Conservation (phyloP, 2,113 vertebrate species). For the Anarhynchus alexandrinus region DNA sequence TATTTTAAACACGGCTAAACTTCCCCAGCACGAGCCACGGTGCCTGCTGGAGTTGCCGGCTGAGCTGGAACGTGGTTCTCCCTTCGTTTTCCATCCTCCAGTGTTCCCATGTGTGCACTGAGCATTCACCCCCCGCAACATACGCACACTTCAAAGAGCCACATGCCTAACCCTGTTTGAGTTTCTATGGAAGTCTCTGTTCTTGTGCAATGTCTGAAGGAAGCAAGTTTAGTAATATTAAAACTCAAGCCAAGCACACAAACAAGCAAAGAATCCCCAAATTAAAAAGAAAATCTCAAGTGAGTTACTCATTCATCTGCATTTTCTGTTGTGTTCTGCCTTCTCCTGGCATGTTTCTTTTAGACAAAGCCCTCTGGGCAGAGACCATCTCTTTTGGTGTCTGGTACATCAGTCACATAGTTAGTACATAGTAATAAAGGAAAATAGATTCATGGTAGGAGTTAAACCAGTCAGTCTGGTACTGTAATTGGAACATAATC, state of each 20-base stretch:
- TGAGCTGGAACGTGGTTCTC: background rate
- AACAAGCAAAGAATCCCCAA: background rate
- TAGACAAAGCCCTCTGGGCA: slow-evolving; percentile 57
- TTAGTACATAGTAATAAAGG: slow-evolving; percentile 50
- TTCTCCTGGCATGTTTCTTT: background rate
- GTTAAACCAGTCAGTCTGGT: slow-evolving; percentile 61
- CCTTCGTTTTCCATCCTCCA: background rate
- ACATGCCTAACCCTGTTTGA: slow-evolving; percentile 22
- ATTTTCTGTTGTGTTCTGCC: background rate
- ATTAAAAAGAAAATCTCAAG: slow-evolving; percentile 35
- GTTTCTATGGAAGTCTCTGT: background rate
- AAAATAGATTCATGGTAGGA: slow-evolving; percentile 46
- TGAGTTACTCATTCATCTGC: slow-evolving; percentile 35
- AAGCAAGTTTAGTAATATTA: slow-evolving; percentile 14
- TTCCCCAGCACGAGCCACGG: background rate
- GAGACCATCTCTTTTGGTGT: slow-evolving; percentile 56
- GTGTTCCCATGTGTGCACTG: background rate
- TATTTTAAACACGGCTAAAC: background rate
- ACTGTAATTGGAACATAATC: slow-evolving; percentile 56
- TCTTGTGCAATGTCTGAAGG: slow-evolving; percentile 45
- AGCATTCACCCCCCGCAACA: background rate
- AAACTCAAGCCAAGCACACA: slow-evolving; percentile 38
- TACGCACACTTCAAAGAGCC: slow-evolving; percentile 3
- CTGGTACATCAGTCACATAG: slow-evolving; percentile 56
- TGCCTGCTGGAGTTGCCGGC: background rate